Percentiles rank a stretch among this genome's conserved stretches.
Evolutionary conservation across 2,888 invertebrate genomes (phyloP).

Genomic region (Smittia aterrima): DNA sequence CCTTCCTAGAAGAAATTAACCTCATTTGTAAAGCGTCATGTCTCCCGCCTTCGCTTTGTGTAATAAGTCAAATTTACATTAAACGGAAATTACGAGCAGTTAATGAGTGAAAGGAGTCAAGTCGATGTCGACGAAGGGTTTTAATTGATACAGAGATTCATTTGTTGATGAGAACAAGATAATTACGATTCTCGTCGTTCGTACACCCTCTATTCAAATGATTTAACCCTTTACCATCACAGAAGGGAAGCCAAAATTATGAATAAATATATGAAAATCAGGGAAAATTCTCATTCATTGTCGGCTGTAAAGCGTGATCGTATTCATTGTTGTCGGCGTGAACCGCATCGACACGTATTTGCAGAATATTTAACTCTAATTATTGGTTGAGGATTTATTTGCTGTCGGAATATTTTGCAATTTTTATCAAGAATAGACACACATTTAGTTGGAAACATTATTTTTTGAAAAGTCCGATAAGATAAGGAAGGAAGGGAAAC

Average conservation of each 20-base stretch:
- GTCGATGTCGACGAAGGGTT: not conserved
- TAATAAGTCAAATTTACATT: conserved; percentile 23
- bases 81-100: conserved; percentile 18
- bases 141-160: conserved; percentile 24
- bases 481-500: not conserved
- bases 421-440: not conserved
- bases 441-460: not conserved
- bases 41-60: not conserved
- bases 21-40: conserved; percentile 5
- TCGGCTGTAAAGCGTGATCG: not conserved
- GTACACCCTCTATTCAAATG: not conserved
- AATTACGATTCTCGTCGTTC: not conserved
- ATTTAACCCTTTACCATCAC: conserved; percentile 13
- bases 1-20: conserved; percentile 5
- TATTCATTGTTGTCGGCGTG: not conserved
- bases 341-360: conserved; percentile 1
- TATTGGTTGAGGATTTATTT: not conserved
- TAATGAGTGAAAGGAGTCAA: conserved; percentile 19
- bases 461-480: not conserved
- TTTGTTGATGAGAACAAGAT: conserved; percentile 19
- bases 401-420: not conserved
- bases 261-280: conserved; percentile 7
- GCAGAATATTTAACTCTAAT: conserved; percentile 5
- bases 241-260: not conserved
- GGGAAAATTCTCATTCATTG: not conserved